A percentile compares a stretch with the other conserved stretches of the same genome.
Conservation (phyloP, 2,888 invertebrate species). For the Pherbina coryleti region DNA sequence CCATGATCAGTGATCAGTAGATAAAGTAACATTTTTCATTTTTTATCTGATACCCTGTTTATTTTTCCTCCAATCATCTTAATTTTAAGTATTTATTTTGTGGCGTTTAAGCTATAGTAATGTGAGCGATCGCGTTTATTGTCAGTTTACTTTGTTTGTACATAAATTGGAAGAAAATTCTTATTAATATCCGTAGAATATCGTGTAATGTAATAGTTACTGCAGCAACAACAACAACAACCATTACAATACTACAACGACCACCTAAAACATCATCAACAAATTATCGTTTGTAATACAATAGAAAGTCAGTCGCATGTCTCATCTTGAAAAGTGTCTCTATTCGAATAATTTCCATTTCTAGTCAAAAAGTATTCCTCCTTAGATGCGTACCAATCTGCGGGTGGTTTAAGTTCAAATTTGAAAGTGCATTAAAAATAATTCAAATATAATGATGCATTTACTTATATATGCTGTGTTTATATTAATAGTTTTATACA, state of each 20-base stretch:
- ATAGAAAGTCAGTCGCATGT: no score
- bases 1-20: no score
- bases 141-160: neutral
- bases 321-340: no score
- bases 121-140: slow-evolving; percentile 2
- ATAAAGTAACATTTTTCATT: no score
- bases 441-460: neutral
- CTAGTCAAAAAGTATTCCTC: neutral
- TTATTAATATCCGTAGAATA: neutral
- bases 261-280: no score
- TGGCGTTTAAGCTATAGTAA: neutral
- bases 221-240: neutral
- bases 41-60: neutral
- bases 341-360: no score
- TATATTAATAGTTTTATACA: neutral
- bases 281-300: no score
- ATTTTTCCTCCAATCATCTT: neutral
- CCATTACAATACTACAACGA: neutral
- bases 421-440: no score
- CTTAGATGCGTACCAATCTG: neutral
- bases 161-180: slow-evolving; percentile 28
- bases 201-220: neutral
- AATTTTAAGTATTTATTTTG: slow-evolving; percentile 4
- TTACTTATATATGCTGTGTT: neutral
- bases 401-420: neutral